These are phyloP conservation scores for Saccostrea cuccullata DNA, from an alignment of 1,140 invertebrate genomes.

Conservation along the genomic window DNA sequence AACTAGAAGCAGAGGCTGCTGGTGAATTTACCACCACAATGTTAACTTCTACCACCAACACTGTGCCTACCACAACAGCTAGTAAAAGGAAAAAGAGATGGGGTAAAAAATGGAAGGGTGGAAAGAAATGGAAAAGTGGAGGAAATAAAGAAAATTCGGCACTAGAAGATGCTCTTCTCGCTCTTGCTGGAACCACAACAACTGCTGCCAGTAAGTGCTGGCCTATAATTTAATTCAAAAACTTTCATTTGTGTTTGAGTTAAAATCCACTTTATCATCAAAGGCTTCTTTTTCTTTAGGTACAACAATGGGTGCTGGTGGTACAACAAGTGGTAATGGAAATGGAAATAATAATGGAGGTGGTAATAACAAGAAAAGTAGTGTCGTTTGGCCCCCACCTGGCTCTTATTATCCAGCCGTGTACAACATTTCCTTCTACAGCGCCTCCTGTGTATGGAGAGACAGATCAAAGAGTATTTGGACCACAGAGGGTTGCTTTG, in stretches of 20 bases:
- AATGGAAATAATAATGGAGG: neutral
- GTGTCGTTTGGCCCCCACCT: neutral
- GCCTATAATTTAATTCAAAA: neutral
- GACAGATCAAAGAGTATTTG: constrained; percentile 2
- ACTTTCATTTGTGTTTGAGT: too few relatives aligned
- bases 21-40: constrained; percentile 46
- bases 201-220: neutral
- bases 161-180: neutral
- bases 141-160: neutral
- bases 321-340: neutral
- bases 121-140: neutral
- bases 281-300: neutral
- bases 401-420: neutral
- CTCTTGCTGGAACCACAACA: neutral
- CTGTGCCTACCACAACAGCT: constrained; percentile 46
- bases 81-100: neutral
- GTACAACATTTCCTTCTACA: constrained; percentile 12
- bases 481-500: constrained; percentile 11
- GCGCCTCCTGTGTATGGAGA: constrained; percentile 21
- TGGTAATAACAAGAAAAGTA: neutral
- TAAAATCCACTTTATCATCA: too few relatives aligned
- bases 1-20: neutral
- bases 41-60: constrained; percentile 50
- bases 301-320: neutral
- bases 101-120: neutral